Percentiles rank a stretch among this genome's conserved stretches.
Conservation (phyloP, 1,140 invertebrate species). For the Drosophila murphyi region DNA sequence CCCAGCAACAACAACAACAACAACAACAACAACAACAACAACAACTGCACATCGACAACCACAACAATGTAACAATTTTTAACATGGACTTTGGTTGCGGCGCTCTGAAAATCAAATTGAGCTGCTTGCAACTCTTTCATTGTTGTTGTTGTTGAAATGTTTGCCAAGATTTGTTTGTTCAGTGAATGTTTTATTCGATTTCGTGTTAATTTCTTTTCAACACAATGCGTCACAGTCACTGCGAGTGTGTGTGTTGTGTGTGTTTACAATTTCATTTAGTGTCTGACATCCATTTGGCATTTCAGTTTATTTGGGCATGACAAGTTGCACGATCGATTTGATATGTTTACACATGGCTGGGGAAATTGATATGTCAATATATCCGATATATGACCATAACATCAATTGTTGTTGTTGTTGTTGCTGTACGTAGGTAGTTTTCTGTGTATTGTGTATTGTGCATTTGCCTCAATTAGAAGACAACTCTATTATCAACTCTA, state of each 20-base stretch:
- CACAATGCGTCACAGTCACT: constrained; percentile 71
- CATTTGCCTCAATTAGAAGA: constrained; percentile 31
- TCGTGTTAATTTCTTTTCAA: constrained; percentile 75
- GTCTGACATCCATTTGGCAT: constrained; percentile 60
- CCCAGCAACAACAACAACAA: constrained; percentile 55
- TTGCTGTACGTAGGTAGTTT: constrained; percentile 7
- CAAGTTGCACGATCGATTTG: constrained; percentile 77
- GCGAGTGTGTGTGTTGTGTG: constrained; percentile 29
- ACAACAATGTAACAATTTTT: constrained; percentile 25
- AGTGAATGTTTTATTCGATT: constrained; percentile 62
- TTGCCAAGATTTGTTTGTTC: constrained; percentile 25
- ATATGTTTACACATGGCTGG: constrained; percentile 65
- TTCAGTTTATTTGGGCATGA: constrained; percentile 73
- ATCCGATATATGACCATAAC: not conserved
- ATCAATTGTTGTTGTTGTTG: constrained; percentile 9
- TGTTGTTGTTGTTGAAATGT: constrained; percentile 25
- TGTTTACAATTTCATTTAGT: constrained; percentile 82
- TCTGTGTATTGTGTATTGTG: not conserved
- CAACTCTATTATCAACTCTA: constrained; percentile 33
- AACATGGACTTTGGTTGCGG: constrained; percentile 42
- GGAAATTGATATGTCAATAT: constrained; percentile 78
- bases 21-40: constrained; percentile 23
- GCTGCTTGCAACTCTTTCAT: constrained; percentile 46
- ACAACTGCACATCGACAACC: constrained; percentile 33
- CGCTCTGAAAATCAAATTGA: constrained; percentile 68